phyloP scores from a whole-genome alignment of 2,797 vertebrate genomes.

The Centroberyx gerrardi region DNA sequence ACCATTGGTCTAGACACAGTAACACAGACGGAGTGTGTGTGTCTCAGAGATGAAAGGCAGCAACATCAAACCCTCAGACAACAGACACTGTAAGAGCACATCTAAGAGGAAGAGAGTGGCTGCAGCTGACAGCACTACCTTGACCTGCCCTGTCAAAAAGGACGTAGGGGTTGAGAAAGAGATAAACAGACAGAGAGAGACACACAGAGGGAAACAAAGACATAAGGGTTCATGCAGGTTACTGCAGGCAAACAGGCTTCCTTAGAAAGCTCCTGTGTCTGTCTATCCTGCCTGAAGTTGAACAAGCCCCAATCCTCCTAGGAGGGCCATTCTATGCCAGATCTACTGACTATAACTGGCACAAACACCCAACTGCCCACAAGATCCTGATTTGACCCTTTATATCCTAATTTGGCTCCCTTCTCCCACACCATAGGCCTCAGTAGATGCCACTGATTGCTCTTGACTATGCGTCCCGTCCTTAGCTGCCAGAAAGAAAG shows the following conservation, averaged over 20 bases:
- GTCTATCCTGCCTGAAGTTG: neutral
- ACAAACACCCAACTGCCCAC: neutral
- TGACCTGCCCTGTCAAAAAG: constrained; percentile 43
- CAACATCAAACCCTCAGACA: constrained; percentile 65
- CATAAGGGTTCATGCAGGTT: constrained; percentile 25
- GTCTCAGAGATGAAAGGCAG: constrained; percentile 64
- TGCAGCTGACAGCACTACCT: constrained; percentile 54
- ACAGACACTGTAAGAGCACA: constrained; percentile 54
- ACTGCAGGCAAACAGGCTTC: constrained; percentile 1
- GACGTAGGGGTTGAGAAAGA: constrained; percentile 31
- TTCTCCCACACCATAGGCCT: neutral
- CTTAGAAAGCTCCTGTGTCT: neutral
- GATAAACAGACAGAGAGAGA: constrained; percentile 18
- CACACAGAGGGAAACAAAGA: constrained; percentile 23
- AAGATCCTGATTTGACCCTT: constrained; percentile 48
- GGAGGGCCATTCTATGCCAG: neutral
- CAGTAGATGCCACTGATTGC: neutral
- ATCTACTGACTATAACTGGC: neutral
- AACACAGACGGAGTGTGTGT: constrained; percentile 14
- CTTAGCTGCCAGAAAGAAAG: neutral
- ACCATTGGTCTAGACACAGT: constrained; percentile 28
- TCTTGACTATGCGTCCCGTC: too few species aligned
- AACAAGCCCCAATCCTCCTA: neutral
- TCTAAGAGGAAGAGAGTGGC: constrained; percentile 43
- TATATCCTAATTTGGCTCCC: constrained; percentile 28